phyloP scores from a whole-genome alignment of 2,888 invertebrate genomes.

The Drosophila neonasuta region DNA sequence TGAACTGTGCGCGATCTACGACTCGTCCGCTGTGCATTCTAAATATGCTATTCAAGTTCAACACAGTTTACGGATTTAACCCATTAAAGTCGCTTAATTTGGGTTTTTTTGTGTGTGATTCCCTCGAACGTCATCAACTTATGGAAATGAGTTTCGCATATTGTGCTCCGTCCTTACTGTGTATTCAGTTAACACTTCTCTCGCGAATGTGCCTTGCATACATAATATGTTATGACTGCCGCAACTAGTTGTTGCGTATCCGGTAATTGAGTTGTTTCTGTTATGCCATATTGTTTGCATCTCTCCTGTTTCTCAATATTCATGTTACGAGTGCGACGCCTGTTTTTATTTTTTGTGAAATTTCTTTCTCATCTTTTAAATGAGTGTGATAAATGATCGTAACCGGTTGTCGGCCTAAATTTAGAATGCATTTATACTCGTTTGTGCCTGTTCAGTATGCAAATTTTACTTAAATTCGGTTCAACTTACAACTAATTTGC shows the following conservation, averaged over 20 bases:
- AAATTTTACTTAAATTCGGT: slow-evolving; percentile 59
- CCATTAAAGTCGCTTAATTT: slow-evolving; percentile 25
- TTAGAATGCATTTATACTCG: slow-evolving; percentile 48
- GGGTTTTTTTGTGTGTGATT: slow-evolving; percentile 26
- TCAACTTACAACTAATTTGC: slow-evolving; percentile 52
- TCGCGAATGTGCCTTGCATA: slow-evolving; percentile 50
- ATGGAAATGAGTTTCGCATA: slow-evolving; percentile 21
- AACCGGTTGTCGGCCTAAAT: slow-evolving; percentile 53
- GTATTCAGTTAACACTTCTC: slow-evolving; percentile 18
- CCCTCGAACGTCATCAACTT: slow-evolving; percentile 22
- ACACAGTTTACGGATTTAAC: slow-evolving; percentile 29
- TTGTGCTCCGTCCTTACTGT: slow-evolving; percentile 21
- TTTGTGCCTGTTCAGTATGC: slow-evolving; percentile 46
- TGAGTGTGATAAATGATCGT: slow-evolving; percentile 19
- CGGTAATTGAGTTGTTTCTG: slow-evolving; percentile 21
- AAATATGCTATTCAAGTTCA: slow-evolving; percentile 40
- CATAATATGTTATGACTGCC: background rate
- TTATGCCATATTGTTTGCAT: slow-evolving; percentile 10
- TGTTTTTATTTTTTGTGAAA: background rate
- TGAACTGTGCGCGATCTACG: slow-evolving; percentile 7
- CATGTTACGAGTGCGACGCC: background rate
- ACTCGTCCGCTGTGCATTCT: slow-evolving; percentile 28
- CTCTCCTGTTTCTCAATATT: slow-evolving; percentile 11
- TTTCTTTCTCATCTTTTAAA: slow-evolving; percentile 19
- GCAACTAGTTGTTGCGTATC: slow-evolving; percentile 42